Conservation (phyloP, 2,113 vertebrate species). For the Barnardius zonarius region DNA sequence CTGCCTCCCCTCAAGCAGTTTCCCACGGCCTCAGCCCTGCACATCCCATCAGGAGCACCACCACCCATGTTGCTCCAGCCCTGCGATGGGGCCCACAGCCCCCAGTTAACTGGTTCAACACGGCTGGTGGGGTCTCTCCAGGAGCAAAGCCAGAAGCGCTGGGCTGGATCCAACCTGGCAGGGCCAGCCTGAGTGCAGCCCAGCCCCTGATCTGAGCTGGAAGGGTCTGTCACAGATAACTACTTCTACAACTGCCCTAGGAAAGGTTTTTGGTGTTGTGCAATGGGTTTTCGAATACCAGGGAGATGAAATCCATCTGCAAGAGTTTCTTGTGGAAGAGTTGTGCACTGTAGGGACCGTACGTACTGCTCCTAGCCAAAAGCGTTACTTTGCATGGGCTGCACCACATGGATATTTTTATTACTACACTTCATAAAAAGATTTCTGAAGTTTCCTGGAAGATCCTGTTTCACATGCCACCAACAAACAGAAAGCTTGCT, state of each 20-base stretch:
- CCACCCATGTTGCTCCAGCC: not conserved
- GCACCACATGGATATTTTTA: constrained; percentile 48
- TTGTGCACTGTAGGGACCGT: not conserved
- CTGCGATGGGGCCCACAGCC: not conserved
- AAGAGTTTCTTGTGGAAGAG: not conserved
- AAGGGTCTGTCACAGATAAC: not conserved
- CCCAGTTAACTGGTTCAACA: not conserved
- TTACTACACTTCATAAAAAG: constrained; percentile 58
- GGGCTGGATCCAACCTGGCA: not conserved
- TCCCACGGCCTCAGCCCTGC: not conserved
- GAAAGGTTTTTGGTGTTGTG: not conserved
- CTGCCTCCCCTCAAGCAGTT: accelerated
- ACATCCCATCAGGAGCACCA: not conserved
- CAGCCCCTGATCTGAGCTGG: not conserved
- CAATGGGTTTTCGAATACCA: not conserved
- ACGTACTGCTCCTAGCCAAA: not conserved
- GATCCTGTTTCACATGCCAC: constrained; percentile 46
- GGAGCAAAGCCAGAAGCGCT: not conserved
- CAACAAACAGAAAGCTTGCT: constrained; percentile 13
- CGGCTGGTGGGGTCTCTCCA: not conserved
- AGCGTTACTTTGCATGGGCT: constrained; percentile 2
- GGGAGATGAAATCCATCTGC: constrained; percentile 51
- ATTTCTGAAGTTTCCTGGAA: constrained; percentile 45
- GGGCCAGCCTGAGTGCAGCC: not conserved
- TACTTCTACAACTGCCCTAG: not conserved